These are phyloP conservation scores for Amblyjoppa fuscipennis DNA, from an alignment of 2,888 invertebrate species.

Conservation along the genomic window DNA sequence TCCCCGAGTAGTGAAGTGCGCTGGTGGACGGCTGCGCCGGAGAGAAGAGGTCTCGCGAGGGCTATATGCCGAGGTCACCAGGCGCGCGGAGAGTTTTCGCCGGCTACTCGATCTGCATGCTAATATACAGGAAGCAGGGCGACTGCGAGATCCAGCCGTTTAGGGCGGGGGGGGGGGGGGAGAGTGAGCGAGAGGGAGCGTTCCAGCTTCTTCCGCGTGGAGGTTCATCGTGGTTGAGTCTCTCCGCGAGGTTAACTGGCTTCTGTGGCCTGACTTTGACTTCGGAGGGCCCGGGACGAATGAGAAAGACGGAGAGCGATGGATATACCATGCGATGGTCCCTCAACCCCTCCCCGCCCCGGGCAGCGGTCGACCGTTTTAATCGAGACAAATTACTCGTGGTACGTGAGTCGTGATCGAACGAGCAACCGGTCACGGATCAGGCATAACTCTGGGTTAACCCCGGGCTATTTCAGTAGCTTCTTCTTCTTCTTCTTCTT, in stretches of 20 bases:
- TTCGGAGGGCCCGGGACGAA: neutral
- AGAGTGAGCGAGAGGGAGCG: neutral
- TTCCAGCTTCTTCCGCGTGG: conserved; percentile 14
- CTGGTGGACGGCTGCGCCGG: conserved; percentile 15
- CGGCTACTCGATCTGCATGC: conserved; percentile 71
- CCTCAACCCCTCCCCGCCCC: neutral
- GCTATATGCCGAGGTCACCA: conserved; percentile 36
- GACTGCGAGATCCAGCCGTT: conserved; percentile 26
- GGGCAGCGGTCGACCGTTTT: conserved; percentile 70
- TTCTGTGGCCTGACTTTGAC: neutral
- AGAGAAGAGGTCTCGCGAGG: conserved; percentile 55
- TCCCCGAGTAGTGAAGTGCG: conserved; percentile 20
- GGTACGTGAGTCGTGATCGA: conserved; percentile 76
- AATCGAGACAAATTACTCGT: conserved; percentile 78
- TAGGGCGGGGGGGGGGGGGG: neutral
- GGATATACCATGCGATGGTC: conserved; percentile 30
- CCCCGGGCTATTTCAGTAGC: conserved; percentile 19
- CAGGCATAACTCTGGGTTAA: conserved; percentile 69
- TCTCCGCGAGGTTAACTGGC: conserved; percentile 14
- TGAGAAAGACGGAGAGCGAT: conserved; percentile 27
- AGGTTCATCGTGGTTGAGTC: conserved; percentile 7
- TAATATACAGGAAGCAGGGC: conserved; percentile 65
- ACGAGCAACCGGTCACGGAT: conserved; percentile 71
- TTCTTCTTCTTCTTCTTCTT: conserved; percentile 30
- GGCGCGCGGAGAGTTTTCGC: conserved; percentile 65